These are phyloP conservation scores for Epizoanthus ramosus DNA, from an alignment of 92 coral and sea anemone genomes.

Conservation along the genomic window DNA sequence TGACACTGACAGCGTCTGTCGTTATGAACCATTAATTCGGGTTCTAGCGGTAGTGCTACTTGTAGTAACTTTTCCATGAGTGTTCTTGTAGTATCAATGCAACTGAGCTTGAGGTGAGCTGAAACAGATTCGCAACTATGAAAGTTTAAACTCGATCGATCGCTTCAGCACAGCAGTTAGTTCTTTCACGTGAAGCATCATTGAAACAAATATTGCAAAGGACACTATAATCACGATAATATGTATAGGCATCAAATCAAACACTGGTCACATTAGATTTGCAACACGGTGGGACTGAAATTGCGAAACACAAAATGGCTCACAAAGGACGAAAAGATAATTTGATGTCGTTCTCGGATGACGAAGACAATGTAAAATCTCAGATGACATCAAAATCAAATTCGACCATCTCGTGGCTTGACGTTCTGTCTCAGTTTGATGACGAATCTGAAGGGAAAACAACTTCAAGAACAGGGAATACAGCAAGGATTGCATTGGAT, in stretches of 20 bases:
- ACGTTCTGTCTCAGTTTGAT: slow-evolving; percentile 67
- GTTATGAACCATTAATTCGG: not conserved
- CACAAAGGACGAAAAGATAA: slow-evolving; percentile 43
- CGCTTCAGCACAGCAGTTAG: slow-evolving; percentile 22
- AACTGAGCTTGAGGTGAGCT: not conserved
- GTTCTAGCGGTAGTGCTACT: not conserved
- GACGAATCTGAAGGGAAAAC: not conserved
- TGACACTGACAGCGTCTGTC: not conserved
- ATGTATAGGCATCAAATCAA: not conserved
- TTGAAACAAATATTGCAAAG: not conserved
- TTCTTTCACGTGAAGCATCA: not conserved
- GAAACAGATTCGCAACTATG: too few species aligned
- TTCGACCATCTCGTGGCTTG: slow-evolving; percentile 61
- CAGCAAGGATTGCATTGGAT: not conserved
- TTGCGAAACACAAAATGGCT: slow-evolving; percentile 31
- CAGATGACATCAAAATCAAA: slow-evolving; percentile 22
- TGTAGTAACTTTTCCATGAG: not conserved
- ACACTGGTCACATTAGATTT: not conserved
- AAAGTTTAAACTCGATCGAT: not conserved
- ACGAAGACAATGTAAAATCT: slow-evolving; percentile 56
- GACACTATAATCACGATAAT: not conserved
- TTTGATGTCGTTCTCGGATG: slow-evolving; percentile 78
- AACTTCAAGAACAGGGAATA: not conserved
- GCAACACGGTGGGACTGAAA: not conserved
- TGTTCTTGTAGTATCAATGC: not conserved